A percentile compares a stretch with the other conserved stretches of the same genome.
Evolutionary conservation across 2,113 vertebrate genomes (phyloP).

Genomic region (Sphyrna mokarran): DNA sequence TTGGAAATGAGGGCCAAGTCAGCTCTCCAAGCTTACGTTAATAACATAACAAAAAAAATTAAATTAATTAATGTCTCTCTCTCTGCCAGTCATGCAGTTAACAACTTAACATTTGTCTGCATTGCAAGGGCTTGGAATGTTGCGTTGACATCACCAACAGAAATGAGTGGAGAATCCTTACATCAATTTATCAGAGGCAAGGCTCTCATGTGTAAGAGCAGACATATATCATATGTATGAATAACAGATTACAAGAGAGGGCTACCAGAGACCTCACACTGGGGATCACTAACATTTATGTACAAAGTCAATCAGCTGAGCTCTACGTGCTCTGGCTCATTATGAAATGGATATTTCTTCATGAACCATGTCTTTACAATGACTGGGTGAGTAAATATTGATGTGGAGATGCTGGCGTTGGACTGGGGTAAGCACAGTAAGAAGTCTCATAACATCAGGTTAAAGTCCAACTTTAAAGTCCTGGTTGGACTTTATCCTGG

Average conservation of each 20-base stretch:
- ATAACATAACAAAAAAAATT: not conserved
- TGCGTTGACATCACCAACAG: not conserved
- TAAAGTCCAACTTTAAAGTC: no score
- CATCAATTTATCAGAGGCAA: not conserved
- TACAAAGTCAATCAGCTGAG: slow-evolving; percentile 18
- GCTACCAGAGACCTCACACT: not conserved
- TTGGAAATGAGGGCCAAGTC: slow-evolving; percentile 3
- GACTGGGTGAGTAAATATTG: not conserved
- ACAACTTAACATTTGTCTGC: not conserved
- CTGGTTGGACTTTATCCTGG: no score
- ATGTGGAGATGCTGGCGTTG: no score
- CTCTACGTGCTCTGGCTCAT: not conserved
- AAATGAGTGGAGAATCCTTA: not conserved
- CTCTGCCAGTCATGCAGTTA: not conserved
- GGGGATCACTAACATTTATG: not conserved
- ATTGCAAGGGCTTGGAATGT: not conserved
- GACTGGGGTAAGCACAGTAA: no score
- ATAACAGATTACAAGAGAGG: not conserved
- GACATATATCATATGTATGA: not conserved
- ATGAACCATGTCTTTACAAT: not conserved
- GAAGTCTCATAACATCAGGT: no score
- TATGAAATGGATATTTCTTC: not conserved
- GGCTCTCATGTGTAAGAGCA: not conserved
- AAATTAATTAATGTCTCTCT: not conserved
- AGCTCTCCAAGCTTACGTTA: not conserved